Base-by-base conservation (phyloP, 2,888 invertebrate species). In the Xylota sylvarum region DNA sequence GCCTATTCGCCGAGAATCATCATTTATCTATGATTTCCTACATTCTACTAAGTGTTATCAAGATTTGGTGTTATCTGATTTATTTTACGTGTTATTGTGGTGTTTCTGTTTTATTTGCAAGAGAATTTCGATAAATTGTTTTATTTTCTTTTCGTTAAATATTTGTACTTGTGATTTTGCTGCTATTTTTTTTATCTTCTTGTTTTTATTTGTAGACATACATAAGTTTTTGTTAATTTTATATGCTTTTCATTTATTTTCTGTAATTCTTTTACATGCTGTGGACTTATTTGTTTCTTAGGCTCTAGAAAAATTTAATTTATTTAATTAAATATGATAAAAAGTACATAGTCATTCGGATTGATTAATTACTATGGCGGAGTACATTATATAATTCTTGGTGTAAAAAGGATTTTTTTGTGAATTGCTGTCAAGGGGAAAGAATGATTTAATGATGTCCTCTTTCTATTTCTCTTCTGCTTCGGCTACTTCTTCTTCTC, bases 141-240 rank as follows among this genome's bases (percentile, higher is more conserved):
- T 32, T 12, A 37, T 5, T 23, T 55, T 55, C 62, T 35, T 55
- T 35, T 72, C 10, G 30, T 37, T 85, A 17, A 76, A 76, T 81
- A 76, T 85, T 85, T 85, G 85, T 85, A 85, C 85, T 84, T 56
- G 85, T 85, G 85, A 85, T 80, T 85, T 67, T 85, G 46, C 81
- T 70, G 77, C 65, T 76, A 74, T 74, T 74, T 80, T 50, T 40
- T 17, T 58, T 32, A 17, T 30, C 32, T 70, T n/a, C 52, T 43
- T 74, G 43, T 12, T 1, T 70, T 62, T 32, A 9, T 43, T 62
- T 82, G 40, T 82, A 35, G 70, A 70, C 72, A 79, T 58, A 67
- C 52, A 52, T 76, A 55, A 3, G 23, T 58, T 30, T 62, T 70
- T 50, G 27, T 56, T 62, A 70, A 1, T 55, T 40, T 35, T n/a